phyloP scores from a whole-genome alignment of 2,113 vertebrate genomes.

The Acanthisitta chloris region DNA sequence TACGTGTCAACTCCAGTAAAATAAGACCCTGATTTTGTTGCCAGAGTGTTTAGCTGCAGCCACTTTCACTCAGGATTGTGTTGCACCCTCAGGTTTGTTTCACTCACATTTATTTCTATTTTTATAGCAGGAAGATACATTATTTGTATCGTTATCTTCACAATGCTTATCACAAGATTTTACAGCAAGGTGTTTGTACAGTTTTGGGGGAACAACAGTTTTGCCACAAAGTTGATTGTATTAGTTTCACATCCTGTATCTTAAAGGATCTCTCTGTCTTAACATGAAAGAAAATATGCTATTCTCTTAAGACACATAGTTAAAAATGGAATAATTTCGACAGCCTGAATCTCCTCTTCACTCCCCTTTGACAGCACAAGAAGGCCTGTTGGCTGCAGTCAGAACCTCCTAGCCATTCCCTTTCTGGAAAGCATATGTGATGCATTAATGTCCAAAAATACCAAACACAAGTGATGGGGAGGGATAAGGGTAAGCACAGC shows the following conservation, averaged over 20 bases:
- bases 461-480: neutral
- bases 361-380: neutral
- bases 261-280: neutral
- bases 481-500: neutral
- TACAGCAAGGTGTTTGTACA: neutral
- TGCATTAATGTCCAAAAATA: neutral
- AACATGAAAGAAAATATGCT: neutral
- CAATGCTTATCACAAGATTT: neutral
- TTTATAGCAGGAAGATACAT: neutral
- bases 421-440: neutral
- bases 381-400: neutral
- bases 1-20: neutral
- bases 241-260: neutral
- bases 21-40: neutral
- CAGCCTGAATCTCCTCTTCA: neutral
- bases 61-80: neutral
- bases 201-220: neutral
- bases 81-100: neutral
- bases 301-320: neutral
- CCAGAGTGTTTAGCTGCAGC: neutral
- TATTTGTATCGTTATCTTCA: neutral
- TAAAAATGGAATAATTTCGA: neutral
- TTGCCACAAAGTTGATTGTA: neutral
- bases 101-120: neutral
- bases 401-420: neutral